Evolutionary conservation across 92 coral and sea anemone genomes (phyloP), one percentile per base, ranked within the genome.

Genomic region (Chrysogorgia sp.): DNA sequence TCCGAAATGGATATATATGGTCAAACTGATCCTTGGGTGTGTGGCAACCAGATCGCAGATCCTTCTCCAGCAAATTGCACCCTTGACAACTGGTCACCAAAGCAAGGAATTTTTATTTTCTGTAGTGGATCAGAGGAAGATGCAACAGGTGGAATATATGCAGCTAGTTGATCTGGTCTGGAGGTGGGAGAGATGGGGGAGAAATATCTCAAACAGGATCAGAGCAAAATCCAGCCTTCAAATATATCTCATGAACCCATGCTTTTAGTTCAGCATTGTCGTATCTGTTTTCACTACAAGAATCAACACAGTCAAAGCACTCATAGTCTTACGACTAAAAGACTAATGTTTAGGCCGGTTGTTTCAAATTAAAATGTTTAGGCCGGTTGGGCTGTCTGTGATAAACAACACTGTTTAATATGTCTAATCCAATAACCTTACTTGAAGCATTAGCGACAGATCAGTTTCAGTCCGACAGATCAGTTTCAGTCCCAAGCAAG

Each of bases 1-100:
- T 83, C 41, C 91, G 52, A 47, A 87, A 76, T 37, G 88, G 91
- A 41, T 87, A 87, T 14, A 83, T 37, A 79, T 87, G 91, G 71
- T 87, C 88, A 56, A 87, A 67, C 34, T 82, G 47, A 58, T 87
- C 88, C 61, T 79, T 63, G n/a, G n/a, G 50, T 32, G 87, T 87
- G 31, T 87, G 91, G 71, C 85, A 24, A 50, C 84, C 90, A 17
- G 87, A 83, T 63, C 85, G 41, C 58, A 87, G 69, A 56, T 82
- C 87, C 62, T 77, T 83, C 9, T 26, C 90, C 90, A 58, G 90
- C 85, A 28, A 87, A 58, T 83, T 87, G 45, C 9, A 87, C 90
- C 31, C 84, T 69, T 34, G 87, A 68, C 23, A 87, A 83, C 66
- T 86, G 90, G 70, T 86, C 90, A 30, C 90, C 90, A 86, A 45